Evolutionary conservation across 2,888 invertebrate genomes (phyloP), one percentile per base, ranked within the genome.

Genomic region (Cephus nigrinus): DNA sequence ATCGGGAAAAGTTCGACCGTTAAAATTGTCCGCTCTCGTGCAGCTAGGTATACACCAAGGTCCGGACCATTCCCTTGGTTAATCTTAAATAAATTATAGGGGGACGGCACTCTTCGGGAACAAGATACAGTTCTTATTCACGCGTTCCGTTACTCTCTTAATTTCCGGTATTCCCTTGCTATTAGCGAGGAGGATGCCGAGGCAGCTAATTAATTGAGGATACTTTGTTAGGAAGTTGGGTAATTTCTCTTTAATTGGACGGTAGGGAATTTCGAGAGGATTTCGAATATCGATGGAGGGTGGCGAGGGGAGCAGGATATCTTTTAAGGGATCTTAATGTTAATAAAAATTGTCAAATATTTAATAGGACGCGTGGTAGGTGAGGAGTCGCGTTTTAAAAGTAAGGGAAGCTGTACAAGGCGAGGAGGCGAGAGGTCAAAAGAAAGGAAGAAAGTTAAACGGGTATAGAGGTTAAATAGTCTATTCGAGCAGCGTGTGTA

Each of bases 241-340:
- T 85, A 82, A 84, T 85, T 84, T 82, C 82, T 82, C 83, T 82
- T 85, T 85, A 85, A 85, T 84, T 82, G 78, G 72, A 75, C 78
- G 80, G 9, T 55, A 23, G 55, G 55, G 55, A 55, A 55, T 55
- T 55, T 55, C 55, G 23, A 55, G 55, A 55, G 9, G 55, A 23
- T 55, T 55, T 55, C 9, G 23, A 55, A 55, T 55, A 55, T 55
- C 55, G 23, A 55, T 23, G 9, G 55, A 23, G 9, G 5, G 1
- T 2, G 74, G 75, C 79, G 77, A 77, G 78, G 75, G 76, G 77
- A 73, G 73, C 3, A 55, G 32, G 78, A 68, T 79, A 80, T 76
- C 76, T 80, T 78, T 80, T 76, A 76, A 76, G 79, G 84, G 68
- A 78, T 81, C 78, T 85, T 82, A 12, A 35, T 3, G 35, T 35